Conservation (phyloP, 1,140 invertebrate genomes). For the Calosoma granatense region DNA sequence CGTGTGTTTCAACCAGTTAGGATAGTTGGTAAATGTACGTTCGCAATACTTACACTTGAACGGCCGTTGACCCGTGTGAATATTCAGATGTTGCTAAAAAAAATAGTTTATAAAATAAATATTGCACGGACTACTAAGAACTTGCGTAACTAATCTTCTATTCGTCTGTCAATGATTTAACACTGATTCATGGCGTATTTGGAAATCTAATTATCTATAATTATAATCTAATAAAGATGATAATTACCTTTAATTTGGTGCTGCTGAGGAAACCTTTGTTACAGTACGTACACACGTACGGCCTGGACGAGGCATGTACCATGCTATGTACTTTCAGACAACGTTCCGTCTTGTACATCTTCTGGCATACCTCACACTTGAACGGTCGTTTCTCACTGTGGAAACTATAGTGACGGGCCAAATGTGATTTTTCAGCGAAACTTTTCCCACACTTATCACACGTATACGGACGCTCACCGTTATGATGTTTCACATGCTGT, state of each 20-base stretch:
- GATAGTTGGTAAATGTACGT: constrained; percentile 43
- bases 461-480: constrained; percentile 62
- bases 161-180: constrained; percentile 2
- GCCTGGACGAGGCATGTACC: constrained; percentile 37
- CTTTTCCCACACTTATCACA: constrained; percentile 52
- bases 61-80: constrained; percentile 42
- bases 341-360: constrained; percentile 42
- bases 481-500: constrained; percentile 53
- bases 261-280: constrained; percentile 42
- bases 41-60: constrained; percentile 45
- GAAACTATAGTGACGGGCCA: constrained; percentile 38
- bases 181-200: background rate
- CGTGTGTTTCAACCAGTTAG: constrained; percentile 47
- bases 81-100: constrained; percentile 40
- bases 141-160: background rate
- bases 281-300: constrained; percentile 38
- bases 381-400: constrained; percentile 38
- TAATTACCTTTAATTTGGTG: constrained; percentile 39
- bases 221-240: no score
- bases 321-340: constrained; percentile 40
- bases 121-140: no score
- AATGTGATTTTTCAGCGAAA: constrained; percentile 40
- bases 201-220: no score
- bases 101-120: no score
- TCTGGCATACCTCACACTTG: constrained; percentile 37